Conservation (phyloP, 2,113 vertebrate genomes). For the Zosterops lateralis region DNA sequence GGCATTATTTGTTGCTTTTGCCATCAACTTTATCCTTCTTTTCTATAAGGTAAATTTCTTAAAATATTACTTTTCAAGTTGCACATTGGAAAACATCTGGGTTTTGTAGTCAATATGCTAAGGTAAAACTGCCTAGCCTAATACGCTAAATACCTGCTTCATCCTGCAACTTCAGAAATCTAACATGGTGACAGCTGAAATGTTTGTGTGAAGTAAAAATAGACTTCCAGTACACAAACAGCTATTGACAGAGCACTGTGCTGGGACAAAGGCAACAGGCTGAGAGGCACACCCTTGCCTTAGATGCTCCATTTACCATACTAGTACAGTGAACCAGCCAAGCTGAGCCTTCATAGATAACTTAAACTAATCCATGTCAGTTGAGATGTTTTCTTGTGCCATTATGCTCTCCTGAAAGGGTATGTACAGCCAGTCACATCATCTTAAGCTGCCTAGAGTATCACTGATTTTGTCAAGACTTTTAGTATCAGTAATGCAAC, state of each 20-base stretch:
- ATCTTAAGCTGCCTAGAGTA: background rate
- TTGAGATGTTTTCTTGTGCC: background rate
- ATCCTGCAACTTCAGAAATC: background rate
- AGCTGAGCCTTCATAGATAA: background rate
- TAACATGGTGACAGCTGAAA: background rate
- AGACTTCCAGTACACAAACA: background rate
- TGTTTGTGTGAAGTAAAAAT: background rate
- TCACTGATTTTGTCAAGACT: background rate
- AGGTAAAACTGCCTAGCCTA: background rate
- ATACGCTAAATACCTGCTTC: background rate
- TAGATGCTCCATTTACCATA: background rate
- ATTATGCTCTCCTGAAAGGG: background rate
- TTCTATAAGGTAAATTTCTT: constrained; percentile 90
- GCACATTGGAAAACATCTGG: background rate
- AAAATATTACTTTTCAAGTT: background rate
- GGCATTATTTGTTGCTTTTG: constrained; percentile 94
- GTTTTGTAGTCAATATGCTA: background rate
- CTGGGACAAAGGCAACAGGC: background rate
- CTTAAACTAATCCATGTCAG: background rate
- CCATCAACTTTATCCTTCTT: constrained; percentile 96
- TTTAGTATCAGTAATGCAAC: background rate
- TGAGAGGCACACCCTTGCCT: background rate
- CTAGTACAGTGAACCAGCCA: background rate
- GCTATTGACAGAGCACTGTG: background rate
- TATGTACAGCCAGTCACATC: background rate